Evolutionary conservation across 2,797 vertebrate species (phyloP), one percentile per base, ranked within the genome.

Genomic region (Streptopelia turtur): DNA sequence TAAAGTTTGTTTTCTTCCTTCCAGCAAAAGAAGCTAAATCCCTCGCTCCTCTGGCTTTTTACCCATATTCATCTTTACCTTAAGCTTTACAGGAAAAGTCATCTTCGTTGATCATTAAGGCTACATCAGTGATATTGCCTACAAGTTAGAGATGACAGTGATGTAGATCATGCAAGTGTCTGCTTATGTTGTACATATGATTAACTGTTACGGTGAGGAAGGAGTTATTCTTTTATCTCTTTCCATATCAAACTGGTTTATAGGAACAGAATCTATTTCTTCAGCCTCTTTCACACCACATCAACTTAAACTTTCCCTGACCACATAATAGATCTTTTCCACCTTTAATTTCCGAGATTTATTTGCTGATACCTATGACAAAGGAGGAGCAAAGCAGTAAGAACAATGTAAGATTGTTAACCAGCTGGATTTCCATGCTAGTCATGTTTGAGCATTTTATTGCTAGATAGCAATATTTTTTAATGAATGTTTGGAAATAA

Each of bases 401-500:
- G 75, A 89, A 83, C 61, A 83, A 89, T 76, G 78, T 66, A 88
- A 53, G 59, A 83, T 50, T 80, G 20, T 47, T 89, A 92, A 83
- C 71, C 68, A 87, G 68, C 37, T 77, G 35, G 9, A 70, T 95
- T 92, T 95, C 1, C 0, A 90, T 86, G 74, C n/a, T 80, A 70
- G 85, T 81, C 91, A 88, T 87, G 59, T 83, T 76, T 69, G 55
- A 93, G 37, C 17, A 35, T 91, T 93, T 87, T 93, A 92, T 81
- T 87, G 43, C 77, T 75, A 50, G 75, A 66, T 85, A 90, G 79
- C 85, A 95, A 89, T 80, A 94, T 33, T 83, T 92, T 83, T 94
- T 94, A 68, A 96, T 95, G 83, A 91, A 92, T 72, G 55, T 77
- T 94, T 91, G 70, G 35, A 94, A 75, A 95, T 86, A 89, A 77